Conservation (phyloP, 2,113 vertebrate species). For the Passer domesticus region DNA sequence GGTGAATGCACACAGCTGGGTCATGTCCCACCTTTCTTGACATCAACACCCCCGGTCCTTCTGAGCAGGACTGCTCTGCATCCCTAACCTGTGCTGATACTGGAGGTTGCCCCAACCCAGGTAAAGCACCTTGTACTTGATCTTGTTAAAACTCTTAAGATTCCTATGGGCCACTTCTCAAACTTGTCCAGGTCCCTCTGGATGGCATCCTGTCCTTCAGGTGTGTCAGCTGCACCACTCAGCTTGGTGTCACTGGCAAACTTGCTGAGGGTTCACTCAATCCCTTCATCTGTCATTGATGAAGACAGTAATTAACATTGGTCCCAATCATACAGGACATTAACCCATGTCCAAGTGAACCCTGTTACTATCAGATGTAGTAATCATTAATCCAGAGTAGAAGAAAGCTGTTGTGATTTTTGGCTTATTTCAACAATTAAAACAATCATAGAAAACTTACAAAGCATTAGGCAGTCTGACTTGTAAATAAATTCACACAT, state of each 20-base stretch:
- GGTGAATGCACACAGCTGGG: too few relatives aligned
- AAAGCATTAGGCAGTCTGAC: neutral
- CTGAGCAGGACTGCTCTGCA: neutral
- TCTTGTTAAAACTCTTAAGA: neutral
- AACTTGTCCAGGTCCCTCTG: neutral
- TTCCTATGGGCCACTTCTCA: neutral
- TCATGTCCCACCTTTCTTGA: neutral
- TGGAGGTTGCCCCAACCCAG: neutral
- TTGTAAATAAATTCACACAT: neutral
- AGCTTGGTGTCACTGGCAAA: neutral
- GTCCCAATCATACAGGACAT: neutral
- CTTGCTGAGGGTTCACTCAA: neutral
- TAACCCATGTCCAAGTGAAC: neutral
- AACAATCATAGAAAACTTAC: neutral
- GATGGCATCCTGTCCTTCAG: neutral
- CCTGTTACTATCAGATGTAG: neutral
- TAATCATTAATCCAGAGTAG: neutral
- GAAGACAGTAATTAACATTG: neutral
- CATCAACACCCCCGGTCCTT: neutral
- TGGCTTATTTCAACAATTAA: neutral
- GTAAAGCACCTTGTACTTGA: neutral
- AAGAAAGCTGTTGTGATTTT: rapidly evolving
- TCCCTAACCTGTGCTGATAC: neutral
- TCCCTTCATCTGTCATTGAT: neutral
- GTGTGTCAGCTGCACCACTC: neutral